phyloP scores from a whole-genome alignment of 2,888 invertebrate genomes.

The Drosophila incognita region DNA sequence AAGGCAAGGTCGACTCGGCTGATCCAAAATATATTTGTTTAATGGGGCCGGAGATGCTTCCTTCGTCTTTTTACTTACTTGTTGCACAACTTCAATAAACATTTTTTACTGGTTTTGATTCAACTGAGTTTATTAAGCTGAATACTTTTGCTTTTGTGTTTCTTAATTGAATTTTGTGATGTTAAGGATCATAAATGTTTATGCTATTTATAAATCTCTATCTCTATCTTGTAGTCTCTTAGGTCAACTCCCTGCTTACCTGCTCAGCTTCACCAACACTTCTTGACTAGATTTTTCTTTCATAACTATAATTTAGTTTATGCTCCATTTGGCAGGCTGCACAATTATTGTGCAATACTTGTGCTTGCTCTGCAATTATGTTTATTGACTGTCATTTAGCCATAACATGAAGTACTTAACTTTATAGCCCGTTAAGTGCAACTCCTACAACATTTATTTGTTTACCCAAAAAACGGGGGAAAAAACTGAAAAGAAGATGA shows the following conservation, averaged over 20 bases:
- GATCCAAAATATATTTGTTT: not conserved
- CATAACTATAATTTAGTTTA: not conserved
- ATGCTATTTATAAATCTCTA: not conserved
- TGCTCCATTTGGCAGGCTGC: not conserved
- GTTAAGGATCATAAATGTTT: not conserved
- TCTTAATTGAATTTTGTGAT: not conserved
- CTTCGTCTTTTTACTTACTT: not conserved
- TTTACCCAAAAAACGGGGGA: slow-evolving; percentile 22
- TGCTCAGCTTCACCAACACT: not conserved
- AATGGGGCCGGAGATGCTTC: not conserved
- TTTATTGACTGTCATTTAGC: slow-evolving; percentile 18
- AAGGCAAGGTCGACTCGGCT: not conserved
- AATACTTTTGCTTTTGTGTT: not conserved
- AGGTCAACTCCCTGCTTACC: not conserved
- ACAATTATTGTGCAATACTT: not conserved
- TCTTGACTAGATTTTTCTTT: not conserved
- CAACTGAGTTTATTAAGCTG: no score
- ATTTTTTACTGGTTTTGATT: not conserved
- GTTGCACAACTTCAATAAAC: not conserved
- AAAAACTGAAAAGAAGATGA: not conserved
- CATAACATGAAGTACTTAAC: slow-evolving; percentile 1
- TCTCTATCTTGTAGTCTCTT: no score
- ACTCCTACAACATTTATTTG: slow-evolving; percentile 64
- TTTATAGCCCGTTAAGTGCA: slow-evolving; percentile 31
- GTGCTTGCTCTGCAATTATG: not conserved